phyloP scores from a whole-genome alignment of 2,888 invertebrate species.

The Galeopsomyia nigrocyanea region DNA sequence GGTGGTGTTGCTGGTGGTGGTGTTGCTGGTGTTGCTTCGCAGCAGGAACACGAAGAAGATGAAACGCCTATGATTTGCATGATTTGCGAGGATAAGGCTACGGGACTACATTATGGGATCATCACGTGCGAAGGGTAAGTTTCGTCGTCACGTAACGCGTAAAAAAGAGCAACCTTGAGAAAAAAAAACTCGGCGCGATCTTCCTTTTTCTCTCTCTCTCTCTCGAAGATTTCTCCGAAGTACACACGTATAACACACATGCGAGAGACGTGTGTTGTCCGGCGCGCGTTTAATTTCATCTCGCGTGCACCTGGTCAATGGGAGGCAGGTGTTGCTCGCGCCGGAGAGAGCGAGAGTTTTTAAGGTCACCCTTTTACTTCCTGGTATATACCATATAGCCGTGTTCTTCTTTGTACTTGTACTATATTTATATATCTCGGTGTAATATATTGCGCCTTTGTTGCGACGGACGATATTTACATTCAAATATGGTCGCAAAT shows the following conservation, averaged over 20 bases:
- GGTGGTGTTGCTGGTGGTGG: constrained; percentile 48
- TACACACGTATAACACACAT: too few species aligned
- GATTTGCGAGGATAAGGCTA: constrained; percentile 98
- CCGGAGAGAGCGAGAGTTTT: neutral
- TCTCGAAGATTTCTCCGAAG: too few species aligned
- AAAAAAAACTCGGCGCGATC: too few species aligned
- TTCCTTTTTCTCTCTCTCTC: too few species aligned
- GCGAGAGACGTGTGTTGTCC: too few species aligned
- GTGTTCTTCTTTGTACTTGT: too few species aligned
- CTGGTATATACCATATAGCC: constrained; percentile 7
- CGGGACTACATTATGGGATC: constrained; percentile 98
- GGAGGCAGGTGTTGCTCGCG: constrained; percentile 31
- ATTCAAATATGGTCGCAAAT: too few species aligned
- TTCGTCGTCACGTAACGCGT: neutral
- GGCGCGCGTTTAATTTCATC: constrained; percentile 24
- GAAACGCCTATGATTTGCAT: constrained; percentile 97
- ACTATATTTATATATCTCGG: too few species aligned
- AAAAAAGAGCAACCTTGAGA: too few species aligned
- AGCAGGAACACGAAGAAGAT: constrained; percentile 79
- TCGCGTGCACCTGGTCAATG: constrained; percentile 19
- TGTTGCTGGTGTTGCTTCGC: constrained; percentile 65
- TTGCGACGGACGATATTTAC: too few species aligned
- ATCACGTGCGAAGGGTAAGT: constrained; percentile 96
- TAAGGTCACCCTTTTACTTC: constrained; percentile 37
- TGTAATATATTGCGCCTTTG: too few species aligned